Evolutionary conservation across 1,140 invertebrate genomes (phyloP).

Genomic region (Tribolium castaneum): DNA sequence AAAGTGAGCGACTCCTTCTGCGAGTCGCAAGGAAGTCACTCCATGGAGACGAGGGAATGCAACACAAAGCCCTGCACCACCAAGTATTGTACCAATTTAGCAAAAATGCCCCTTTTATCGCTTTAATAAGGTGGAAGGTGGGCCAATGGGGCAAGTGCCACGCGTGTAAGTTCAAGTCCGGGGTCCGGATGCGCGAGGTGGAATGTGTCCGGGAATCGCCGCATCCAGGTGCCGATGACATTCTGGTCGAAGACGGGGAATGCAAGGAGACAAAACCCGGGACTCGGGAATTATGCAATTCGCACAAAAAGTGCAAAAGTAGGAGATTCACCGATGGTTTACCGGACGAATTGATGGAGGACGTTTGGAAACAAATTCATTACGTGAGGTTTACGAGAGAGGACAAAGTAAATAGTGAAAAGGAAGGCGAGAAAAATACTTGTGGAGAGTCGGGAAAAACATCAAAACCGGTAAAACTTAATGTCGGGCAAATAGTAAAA

Average conservation of each 20-base stretch:
- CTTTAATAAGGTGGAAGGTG: conserved; percentile 59
- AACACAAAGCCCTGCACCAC: conserved; percentile 64
- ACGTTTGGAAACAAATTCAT: conserved; percentile 55
- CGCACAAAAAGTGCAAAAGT: conserved; percentile 61
- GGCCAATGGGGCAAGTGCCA: conserved; percentile 67
- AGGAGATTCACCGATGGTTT: conserved; percentile 43
- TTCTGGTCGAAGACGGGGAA: conserved; percentile 62
- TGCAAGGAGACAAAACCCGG: conserved; percentile 62
- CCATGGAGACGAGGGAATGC: conserved; percentile 62
- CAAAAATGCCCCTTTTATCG: too few species aligned
- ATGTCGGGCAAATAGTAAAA: conserved; percentile 62
- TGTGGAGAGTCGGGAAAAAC: background rate
- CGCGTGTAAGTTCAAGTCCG: conserved; percentile 65
- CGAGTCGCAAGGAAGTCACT: conserved; percentile 59
- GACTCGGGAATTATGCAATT: conserved; percentile 62
- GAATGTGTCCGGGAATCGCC: conserved; percentile 65
- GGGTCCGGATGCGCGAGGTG: conserved; percentile 63
- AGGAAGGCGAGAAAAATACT: background rate
- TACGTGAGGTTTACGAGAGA: background rate
- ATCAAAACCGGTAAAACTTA: conserved; percentile 45
- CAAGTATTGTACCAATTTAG: conserved; percentile 58
- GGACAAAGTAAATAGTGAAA: background rate
- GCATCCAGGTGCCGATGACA: conserved; percentile 63
- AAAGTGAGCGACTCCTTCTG: conserved; percentile 65
- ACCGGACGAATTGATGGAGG: conserved; percentile 49